phyloP scores from a whole-genome alignment of 2,797 vertebrate species.

The Calcarius lapponicus region DNA sequence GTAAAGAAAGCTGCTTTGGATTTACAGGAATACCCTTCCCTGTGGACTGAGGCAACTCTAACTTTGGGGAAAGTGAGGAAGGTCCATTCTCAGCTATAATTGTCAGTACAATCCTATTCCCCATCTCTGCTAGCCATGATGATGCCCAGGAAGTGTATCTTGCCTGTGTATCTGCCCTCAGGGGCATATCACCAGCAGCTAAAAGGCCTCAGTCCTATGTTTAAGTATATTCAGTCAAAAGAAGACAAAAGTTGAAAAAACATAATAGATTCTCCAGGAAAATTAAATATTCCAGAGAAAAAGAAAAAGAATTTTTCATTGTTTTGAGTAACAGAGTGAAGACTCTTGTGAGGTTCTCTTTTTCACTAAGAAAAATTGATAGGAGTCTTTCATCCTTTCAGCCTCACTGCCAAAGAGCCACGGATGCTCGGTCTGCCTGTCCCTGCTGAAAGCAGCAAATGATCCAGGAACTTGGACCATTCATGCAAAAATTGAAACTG shows the following conservation, averaged over 20 bases:
- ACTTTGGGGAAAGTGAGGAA: background rate
- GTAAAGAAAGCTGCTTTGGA: background rate
- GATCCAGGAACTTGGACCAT: background rate
- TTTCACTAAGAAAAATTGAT: background rate
- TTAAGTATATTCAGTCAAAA: background rate
- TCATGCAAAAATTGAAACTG: slow-evolving; percentile 31
- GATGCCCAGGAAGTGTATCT: background rate
- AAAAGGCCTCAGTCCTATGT: background rate
- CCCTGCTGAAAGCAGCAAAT: slow-evolving; percentile 48
- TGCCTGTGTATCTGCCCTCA: background rate
- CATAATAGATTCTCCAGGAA: background rate
- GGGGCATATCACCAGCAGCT: background rate
- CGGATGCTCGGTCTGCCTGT: background rate
- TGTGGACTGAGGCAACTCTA: background rate
- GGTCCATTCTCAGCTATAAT: background rate
- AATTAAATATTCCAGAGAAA: background rate
- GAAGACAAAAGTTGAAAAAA: background rate
- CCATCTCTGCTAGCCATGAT: rapidly evolving
- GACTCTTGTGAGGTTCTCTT: background rate
- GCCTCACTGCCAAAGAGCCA: background rate
- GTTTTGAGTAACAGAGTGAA: background rate
- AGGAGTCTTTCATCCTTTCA: slow-evolving; percentile 25
- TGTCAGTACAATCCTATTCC: background rate
- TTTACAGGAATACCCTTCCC: background rate
- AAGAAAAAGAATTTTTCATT: background rate